Conservation (phyloP, 2,888 invertebrate species). For the Gisinianus flammeolus region DNA sequence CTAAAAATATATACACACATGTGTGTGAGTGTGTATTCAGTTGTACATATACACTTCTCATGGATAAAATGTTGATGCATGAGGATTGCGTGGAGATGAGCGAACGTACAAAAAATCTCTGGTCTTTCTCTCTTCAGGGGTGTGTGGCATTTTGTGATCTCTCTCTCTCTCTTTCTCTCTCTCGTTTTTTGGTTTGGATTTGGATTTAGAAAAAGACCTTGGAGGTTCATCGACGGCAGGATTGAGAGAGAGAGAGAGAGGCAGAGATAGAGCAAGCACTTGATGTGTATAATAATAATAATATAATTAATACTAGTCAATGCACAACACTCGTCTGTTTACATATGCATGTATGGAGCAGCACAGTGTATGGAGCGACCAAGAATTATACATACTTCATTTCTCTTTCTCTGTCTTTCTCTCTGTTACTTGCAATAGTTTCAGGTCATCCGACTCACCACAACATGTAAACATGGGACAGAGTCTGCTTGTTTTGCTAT, state of each 20-base stretch:
- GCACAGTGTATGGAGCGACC: neutral
- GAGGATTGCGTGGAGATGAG: constrained; percentile 14
- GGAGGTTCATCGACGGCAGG: constrained; percentile 56
- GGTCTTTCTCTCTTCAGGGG: constrained; percentile 33
- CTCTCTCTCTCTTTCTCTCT: constrained; percentile 15
- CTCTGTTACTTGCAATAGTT: neutral
- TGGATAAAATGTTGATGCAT: constrained; percentile 22
- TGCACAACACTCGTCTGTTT: neutral
- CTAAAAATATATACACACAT: neutral
- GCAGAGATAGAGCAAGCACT: constrained; percentile 28
- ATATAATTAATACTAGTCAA: constrained; percentile 17
- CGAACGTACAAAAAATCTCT: constrained; percentile 14
- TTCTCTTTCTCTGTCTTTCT: neutral
- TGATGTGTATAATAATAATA: constrained; percentile 26
- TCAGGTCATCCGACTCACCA: too few species aligned
- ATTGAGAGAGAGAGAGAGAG: constrained; percentile 31
- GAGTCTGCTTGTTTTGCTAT: too few species aligned
- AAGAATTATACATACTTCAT: neutral
- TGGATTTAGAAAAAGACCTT: constrained; percentile 53
- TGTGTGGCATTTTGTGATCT: constrained; percentile 36
- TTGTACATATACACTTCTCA: constrained; percentile 10
- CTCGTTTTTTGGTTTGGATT: constrained; percentile 33
- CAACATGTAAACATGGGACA: too few species aligned
- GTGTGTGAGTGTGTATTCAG: neutral
- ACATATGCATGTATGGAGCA: neutral